These are phyloP conservation scores for Ruditapes philippinarum DNA, from an alignment of 1,140 invertebrate species.

Conservation along the genomic window DNA sequence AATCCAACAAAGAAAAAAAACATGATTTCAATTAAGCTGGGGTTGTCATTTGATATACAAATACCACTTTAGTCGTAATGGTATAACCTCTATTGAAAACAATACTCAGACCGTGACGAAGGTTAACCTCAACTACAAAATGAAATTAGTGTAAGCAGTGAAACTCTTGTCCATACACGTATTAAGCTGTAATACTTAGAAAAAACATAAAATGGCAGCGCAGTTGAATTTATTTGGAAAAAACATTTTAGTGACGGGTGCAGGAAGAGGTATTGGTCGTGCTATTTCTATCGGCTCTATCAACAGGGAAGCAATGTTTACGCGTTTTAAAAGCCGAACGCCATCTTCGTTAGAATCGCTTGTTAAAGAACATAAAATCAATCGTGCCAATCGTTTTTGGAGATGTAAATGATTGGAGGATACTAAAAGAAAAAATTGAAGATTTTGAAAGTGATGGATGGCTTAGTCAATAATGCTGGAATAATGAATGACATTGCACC, in stretches of 20 bases:
- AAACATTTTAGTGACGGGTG: background rate
- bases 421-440: conserved; percentile 89
- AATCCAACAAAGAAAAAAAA: too few species aligned
- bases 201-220: too few species aligned
- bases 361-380: conserved; percentile 86
- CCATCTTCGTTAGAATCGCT: background rate
- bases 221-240: background rate
- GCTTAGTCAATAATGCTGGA: conserved; percentile 94
- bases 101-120: too few species aligned
- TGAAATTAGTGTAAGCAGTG: too few species aligned
- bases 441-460: conserved; percentile 89
- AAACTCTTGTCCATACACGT: too few species aligned
- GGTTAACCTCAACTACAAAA: too few species aligned
- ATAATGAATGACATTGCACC: conserved; percentile 88
- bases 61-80: too few species aligned
- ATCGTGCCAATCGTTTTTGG: conserved; percentile 89
- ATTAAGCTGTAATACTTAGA: too few species aligned
- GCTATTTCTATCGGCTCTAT: background rate
- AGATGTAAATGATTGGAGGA: conserved; percentile 90
- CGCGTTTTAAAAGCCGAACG: background rate
- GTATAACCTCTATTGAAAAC: too few species aligned
- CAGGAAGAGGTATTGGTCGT: background rate
- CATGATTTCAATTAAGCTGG: too few species aligned
- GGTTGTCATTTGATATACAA: too few species aligned
- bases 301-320: background rate